A percentile compares a stretch with the other conserved stretches of the same genome.
phyloP scores from a whole-genome alignment of 1,140 invertebrate species.

The Diachasma alloeum region DNA sequence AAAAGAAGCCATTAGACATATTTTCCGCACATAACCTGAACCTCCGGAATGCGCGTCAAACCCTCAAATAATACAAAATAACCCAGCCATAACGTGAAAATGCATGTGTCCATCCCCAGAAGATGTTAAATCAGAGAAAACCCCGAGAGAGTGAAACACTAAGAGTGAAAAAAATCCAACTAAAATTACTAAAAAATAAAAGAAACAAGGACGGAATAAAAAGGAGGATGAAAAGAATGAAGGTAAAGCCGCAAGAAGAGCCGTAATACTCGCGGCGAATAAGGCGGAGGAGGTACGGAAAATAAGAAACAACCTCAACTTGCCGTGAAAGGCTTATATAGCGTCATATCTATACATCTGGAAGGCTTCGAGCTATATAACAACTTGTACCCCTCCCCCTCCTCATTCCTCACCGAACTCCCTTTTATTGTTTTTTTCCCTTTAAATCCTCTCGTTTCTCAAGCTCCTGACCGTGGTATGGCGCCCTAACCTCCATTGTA shows the following conservation, averaged over 20 bases:
- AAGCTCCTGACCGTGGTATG: constrained; percentile 2
- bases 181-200: neutral
- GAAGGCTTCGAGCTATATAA: constrained; percentile 16
- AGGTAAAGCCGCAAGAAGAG: constrained; percentile 8
- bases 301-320: constrained; percentile 19
- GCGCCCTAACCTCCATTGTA: neutral
- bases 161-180: neutral
- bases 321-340: constrained; percentile 22
- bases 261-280: neutral
- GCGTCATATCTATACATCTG: constrained; percentile 20
- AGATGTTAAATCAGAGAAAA: neutral
- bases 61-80: neutral
- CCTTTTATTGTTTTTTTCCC: neutral
- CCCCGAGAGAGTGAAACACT: neutral
- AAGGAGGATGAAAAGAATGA: constrained; percentile 10
- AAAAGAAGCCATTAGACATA: no score
- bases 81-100: neutral
- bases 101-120: neutral
- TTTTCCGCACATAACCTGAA: no score
- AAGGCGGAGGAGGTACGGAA: neutral
- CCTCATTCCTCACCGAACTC: constrained; percentile 3
- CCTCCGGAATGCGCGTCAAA: neutral
- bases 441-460: neutral
- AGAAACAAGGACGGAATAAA: neutral
- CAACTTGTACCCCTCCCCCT: neutral